Evolutionary conservation across 2,797 vertebrate genomes (phyloP).

Genomic region (Manis crassicaudata): DNA sequence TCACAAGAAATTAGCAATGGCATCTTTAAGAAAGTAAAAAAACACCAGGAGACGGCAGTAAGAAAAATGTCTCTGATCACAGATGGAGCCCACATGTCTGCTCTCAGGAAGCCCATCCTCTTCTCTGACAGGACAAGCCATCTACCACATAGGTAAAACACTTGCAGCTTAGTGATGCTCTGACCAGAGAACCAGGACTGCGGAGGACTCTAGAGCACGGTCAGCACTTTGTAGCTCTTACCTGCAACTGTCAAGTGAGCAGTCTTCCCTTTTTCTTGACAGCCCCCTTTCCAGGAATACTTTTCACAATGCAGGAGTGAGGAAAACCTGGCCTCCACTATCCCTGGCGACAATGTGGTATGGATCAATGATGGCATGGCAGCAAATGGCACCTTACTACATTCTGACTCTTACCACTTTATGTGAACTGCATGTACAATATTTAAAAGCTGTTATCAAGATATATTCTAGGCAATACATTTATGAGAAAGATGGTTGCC

Average conservation of each 20-base stretch:
- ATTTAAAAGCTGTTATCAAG: neutral
- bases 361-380: neutral
- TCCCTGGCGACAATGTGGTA: neutral
- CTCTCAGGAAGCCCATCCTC: neutral
- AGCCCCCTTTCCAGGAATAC: neutral
- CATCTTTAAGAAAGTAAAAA: constrained; percentile 6
- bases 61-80: constrained; percentile 23
- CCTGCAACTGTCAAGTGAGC: neutral
- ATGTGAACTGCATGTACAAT: neutral
- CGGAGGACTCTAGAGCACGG: neutral
- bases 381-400: neutral
- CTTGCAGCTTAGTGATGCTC: neutral
- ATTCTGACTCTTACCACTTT: neutral
- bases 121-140: neutral
- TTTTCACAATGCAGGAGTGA: neutral
- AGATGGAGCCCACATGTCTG: neutral
- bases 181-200: neutral
- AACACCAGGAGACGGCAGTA: neutral
- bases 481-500: neutral
- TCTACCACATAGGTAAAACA: neutral
- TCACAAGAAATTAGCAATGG: constrained; percentile 27
- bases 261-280: neutral
- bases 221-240: neutral
- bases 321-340: neutral
- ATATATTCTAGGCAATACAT: neutral